A percentile compares a stretch with the other conserved stretches of the same genome.
These are phyloP conservation scores for Pipistrellus pygmaeus DNA, from an alignment of 2,797 vertebrate species.

Conservation along the genomic window DNA sequence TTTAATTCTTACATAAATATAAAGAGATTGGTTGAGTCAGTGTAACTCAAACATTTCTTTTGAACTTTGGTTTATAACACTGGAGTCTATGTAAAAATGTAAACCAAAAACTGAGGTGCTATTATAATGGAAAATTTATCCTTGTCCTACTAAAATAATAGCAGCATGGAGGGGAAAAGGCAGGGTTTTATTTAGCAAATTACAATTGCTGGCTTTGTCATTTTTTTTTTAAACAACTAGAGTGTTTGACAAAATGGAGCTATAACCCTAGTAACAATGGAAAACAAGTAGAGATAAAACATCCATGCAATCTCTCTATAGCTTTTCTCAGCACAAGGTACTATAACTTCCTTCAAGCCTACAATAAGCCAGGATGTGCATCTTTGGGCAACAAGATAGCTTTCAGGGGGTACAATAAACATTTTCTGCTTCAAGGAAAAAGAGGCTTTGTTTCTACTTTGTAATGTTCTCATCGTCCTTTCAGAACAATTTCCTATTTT, in stretches of 20 bases:
- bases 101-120: not conserved
- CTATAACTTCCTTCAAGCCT: not conserved
- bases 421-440: not conserved
- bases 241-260: not conserved
- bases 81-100: constrained; percentile 15
- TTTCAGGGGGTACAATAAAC: not conserved
- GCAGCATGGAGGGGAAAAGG: not conserved
- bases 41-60: not conserved
- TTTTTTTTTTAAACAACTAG: constrained; percentile 16
- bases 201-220: not conserved
- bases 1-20: constrained; percentile 9
- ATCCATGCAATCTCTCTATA: not conserved
- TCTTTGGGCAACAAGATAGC: not conserved
- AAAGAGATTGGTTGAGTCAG: not conserved
- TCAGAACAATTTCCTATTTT: not conserved
- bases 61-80: not conserved
- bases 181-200: not conserved
- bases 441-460: not conserved
- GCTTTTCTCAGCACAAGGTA: not conserved
- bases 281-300: not conserved
- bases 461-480: not conserved
- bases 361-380: not conserved
- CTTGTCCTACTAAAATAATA: not conserved
- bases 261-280: not conserved
- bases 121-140: not conserved